phyloP scores from a whole-genome alignment of 2,797 vertebrate species.

The Masticophis lateralis region DNA sequence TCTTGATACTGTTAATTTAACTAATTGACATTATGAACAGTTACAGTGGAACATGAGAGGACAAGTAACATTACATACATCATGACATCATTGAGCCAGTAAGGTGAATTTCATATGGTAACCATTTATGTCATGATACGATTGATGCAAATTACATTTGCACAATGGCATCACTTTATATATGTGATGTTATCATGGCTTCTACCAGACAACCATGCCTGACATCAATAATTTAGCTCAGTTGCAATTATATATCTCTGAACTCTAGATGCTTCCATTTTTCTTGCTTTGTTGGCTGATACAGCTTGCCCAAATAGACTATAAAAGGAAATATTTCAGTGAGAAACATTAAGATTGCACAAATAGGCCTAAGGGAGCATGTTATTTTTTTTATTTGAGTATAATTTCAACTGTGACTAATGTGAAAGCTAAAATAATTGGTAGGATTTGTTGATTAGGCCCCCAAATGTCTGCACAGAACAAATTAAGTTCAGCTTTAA shows the following conservation, averaged over 20 bases:
- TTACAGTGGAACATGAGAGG: not conserved
- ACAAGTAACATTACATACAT: not conserved
- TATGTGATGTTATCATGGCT: not conserved
- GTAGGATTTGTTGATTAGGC: slow-evolving; percentile 45
- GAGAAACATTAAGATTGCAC: slow-evolving; percentile 29
- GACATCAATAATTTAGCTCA: not conserved
- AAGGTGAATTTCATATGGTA: not conserved
- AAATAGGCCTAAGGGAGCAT: slow-evolving; percentile 29
- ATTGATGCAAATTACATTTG: not conserved
- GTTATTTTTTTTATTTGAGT: not conserved
- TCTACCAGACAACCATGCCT: not conserved
- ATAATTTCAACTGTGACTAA: slow-evolving; percentile 38
- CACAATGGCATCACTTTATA: not conserved
- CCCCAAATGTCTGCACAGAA: slow-evolving; percentile 29
- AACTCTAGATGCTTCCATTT: slow-evolving; percentile 12
- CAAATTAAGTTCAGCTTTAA: slow-evolving; percentile 33
- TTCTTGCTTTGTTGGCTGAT: slow-evolving; percentile 26
- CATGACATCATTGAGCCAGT: not conserved
- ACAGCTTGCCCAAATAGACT: not conserved
- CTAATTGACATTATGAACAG: not conserved
- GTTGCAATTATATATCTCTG: slow-evolving; percentile 11
- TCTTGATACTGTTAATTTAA: not conserved
- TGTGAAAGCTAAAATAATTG: slow-evolving; percentile 34
- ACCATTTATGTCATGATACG: not conserved
- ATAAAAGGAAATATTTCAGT: slow-evolving; percentile 15